A percentile compares a stretch with the other conserved stretches of the same genome.
These are phyloP conservation scores for Chloroceryle inda DNA, from an alignment of 2,797 vertebrate species.

Conservation along the genomic window DNA sequence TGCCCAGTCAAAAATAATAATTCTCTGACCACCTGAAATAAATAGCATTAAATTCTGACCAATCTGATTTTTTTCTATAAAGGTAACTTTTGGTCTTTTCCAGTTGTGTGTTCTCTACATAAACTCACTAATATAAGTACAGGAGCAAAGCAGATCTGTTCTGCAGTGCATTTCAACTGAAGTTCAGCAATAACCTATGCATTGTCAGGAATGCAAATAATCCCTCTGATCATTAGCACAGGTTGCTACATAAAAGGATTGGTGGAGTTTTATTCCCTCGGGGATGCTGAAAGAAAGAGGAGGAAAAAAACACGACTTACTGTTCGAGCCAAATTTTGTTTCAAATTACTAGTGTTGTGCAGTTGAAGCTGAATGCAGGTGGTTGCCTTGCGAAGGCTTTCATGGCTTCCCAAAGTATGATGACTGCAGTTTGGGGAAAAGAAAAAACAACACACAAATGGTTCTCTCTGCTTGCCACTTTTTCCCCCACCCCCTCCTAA, in stretches of 20 bases:
- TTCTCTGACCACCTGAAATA: background rate
- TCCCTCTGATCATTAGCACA: background rate
- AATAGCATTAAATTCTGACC: background rate
- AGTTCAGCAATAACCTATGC: background rate
- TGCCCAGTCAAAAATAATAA: background rate
- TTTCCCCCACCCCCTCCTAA: background rate
- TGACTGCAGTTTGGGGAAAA: background rate
- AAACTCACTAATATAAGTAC: background rate
- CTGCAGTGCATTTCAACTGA: background rate
- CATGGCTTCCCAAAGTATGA: constrained; percentile 70
- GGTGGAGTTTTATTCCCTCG: background rate
- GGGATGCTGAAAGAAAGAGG: background rate
- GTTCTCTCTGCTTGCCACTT: background rate
- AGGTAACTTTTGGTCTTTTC: background rate
- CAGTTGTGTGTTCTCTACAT: background rate
- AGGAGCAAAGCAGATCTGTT: background rate
- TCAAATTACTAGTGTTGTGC: background rate
- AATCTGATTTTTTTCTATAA: background rate
- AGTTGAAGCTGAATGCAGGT: constrained; percentile 67
- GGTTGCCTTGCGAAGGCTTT: constrained; percentile 66
- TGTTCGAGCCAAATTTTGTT: constrained; percentile 59
- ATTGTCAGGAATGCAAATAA: constrained; percentile 2
- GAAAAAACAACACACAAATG: background rate
- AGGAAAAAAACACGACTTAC: constrained; percentile 7
- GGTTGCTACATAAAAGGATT: background rate